Percentiles rank a stretch among this genome's conserved stretches.
These are phyloP conservation scores for Drosophila equinoxialis DNA, from an alignment of 1,140 invertebrate species.

Conservation along the genomic window DNA sequence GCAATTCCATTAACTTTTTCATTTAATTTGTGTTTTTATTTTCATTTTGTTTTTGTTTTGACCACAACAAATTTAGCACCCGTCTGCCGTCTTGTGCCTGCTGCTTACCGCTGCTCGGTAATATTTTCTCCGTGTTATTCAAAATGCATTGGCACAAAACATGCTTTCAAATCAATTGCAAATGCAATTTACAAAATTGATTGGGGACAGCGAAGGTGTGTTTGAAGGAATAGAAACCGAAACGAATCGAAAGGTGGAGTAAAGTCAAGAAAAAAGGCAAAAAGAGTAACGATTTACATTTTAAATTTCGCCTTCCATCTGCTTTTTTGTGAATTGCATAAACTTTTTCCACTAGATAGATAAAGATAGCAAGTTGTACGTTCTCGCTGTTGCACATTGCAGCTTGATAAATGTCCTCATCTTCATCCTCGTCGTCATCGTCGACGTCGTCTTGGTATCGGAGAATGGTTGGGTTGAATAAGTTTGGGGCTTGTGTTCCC, in stretches of 20 bases:
- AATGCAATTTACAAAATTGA: slow-evolving; percentile 77
- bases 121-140: slow-evolving; percentile 40
- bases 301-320: slow-evolving; percentile 40
- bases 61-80: slow-evolving; percentile 56
- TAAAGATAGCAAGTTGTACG: slow-evolving; percentile 26
- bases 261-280: slow-evolving; percentile 23
- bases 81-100: background rate
- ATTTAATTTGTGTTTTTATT: slow-evolving; percentile 9
- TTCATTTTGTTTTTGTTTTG: slow-evolving; percentile 12
- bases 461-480: slow-evolving; percentile 1
- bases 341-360: slow-evolving; percentile 31
- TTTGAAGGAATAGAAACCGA: slow-evolving; percentile 15
- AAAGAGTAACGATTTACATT: slow-evolving; percentile 65
- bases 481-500: slow-evolving; percentile 30
- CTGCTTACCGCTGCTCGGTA: background rate
- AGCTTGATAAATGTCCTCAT: slow-evolving; percentile 66
- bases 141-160: slow-evolving; percentile 41
- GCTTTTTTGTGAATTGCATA: slow-evolving; percentile 30
- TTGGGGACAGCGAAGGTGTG: slow-evolving; percentile 43
- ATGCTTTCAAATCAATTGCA: slow-evolving; percentile 67
- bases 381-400: slow-evolving; percentile 48
- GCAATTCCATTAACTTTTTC: slow-evolving; percentile 49
- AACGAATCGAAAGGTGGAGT: background rate
- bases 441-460: slow-evolving; percentile 20
- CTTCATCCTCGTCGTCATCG: slow-evolving; percentile 12